Base-by-base conservation (phyloP, 2,888 invertebrate species). In the Eristalinus sepulchralis region DNA sequence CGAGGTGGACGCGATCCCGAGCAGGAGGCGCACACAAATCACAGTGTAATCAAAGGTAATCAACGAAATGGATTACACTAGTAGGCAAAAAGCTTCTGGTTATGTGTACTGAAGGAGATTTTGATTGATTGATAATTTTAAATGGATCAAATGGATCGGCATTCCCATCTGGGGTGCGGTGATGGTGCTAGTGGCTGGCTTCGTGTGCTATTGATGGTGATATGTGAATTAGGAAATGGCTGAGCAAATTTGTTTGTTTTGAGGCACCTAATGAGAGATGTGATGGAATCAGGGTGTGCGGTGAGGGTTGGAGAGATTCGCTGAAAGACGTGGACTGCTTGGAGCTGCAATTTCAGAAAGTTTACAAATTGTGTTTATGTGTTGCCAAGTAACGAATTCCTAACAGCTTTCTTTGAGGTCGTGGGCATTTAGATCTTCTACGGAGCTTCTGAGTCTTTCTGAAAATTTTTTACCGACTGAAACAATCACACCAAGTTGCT, bases 31-130 rank as follows among this genome's bases (percentile, higher is more conserved):
- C 87, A 79, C 85, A 88, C 88, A 89, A 88, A 89, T 89, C 89
- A 88, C 88, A 79, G 88, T 88, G 88, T 88, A 89, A 88, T 89
- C 89, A 89, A 85, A 89, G 88, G 82, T 88, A 89, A 89, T 89
- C 89, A 89, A 87, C 84, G 79, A 79, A 88, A 87, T 88, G 88
- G 88, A 88, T 85, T 88, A 85, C 88, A 86, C 86, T 86, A 75
- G 88, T 76, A 83, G 88, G 88, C 84, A 82, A 85, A 84, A 87
- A 72, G 88, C 88, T 88, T 85, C 88, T 88, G 88, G 81, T 85
- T 85, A 85, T 83, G 84, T 88, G 70, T 80, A 83, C 76, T 83
- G 83, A 73, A 81, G 73, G 64, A 81, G 88, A 84, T 84, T 87
- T 88, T 88, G 88, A 88, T 84, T 88, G 88, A 88, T 88, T 84